Evolutionary conservation across 2,888 invertebrate species (phyloP).

Genomic region (Trileptium ribeirensis): DNA sequence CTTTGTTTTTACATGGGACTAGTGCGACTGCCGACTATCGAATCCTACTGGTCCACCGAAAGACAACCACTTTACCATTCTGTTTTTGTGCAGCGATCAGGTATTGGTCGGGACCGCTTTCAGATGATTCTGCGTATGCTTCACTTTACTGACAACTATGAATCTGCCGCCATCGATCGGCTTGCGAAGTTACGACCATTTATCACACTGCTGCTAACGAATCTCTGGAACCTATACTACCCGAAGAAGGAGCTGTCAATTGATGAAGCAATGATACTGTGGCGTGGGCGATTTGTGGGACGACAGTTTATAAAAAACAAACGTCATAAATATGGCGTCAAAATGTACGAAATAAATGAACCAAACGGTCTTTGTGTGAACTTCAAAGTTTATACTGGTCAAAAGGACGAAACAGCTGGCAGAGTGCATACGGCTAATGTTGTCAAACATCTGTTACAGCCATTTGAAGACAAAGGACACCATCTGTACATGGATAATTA

Average conservation of each 20-base stretch:
- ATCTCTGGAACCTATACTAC: neutral
- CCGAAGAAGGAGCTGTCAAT: neutral
- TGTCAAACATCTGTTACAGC: neutral
- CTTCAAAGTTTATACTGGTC: neutral
- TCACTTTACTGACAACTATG: neutral
- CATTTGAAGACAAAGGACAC: neutral
- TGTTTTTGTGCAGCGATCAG: no score
- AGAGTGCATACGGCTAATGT: neutral
- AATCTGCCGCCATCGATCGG: neutral
- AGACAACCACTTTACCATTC: no score
- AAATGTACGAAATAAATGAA: no score
- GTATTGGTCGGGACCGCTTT: neutral
- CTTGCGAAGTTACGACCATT: neutral
- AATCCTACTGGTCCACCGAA: no score
- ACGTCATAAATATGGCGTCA: no score
- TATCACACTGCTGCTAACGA: neutral
- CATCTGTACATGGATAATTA: neutral
- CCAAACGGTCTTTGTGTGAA: neutral
- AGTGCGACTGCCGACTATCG: no score
- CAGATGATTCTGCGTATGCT: neutral
- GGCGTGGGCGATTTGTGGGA: neutral
- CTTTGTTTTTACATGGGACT: no score
- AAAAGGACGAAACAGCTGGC: neutral
- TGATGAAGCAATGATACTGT: constrained; percentile 4
- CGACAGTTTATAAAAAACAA: neutral